Base-by-base conservation (phyloP, 1,140 invertebrate genomes). In the Myzus persicae region DNA sequence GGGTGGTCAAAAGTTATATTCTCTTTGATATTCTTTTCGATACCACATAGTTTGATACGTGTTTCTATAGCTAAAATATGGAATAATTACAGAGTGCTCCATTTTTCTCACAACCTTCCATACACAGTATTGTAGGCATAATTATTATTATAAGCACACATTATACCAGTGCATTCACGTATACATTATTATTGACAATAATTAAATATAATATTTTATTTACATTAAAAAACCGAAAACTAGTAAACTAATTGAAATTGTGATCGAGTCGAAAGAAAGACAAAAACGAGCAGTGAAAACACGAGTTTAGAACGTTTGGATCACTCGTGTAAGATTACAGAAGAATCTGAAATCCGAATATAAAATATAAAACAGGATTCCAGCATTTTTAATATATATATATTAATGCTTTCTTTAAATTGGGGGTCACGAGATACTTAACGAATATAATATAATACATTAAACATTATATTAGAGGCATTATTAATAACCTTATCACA, bases 291-390 rank as follows among this genome's bases (percentile, higher is more conserved):
- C 22, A 54, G 22, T 89, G 14, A 54, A 89, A 46, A 38, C 46
- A 31, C 31, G 59, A 31, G 14, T 44, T 31, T n/a, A 88, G 18
- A 18, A 76, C n/a, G 59, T 14, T 14, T 36, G 85, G n/a, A 88
- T 40, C 7, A 38, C 46, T 54, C 18, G 51, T 38, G n/a, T 36
- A 88, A 48, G 18, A 44, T 44, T 85, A 85, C 31, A 4, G 24
- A 44, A 44, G 22, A 42, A 85, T 44, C 9, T 85, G 38, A 85
- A 44, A 26, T 88, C 7, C 22, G 31, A 88, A 38, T 22, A 38
- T 48, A 51, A 89, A 54, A 89, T 51, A 40, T 26, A 89, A 54
- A 36, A 89, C 87, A 51, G 87, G n/a, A 89, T 89, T 89, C 20
- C 9, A 6, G n/a, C 14, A 88, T 88, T 48, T 31, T 48, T 48